Evolutionary conservation across 2,797 vertebrate genomes (phyloP).

Genomic region (Myioborus melanocephalus): DNA sequence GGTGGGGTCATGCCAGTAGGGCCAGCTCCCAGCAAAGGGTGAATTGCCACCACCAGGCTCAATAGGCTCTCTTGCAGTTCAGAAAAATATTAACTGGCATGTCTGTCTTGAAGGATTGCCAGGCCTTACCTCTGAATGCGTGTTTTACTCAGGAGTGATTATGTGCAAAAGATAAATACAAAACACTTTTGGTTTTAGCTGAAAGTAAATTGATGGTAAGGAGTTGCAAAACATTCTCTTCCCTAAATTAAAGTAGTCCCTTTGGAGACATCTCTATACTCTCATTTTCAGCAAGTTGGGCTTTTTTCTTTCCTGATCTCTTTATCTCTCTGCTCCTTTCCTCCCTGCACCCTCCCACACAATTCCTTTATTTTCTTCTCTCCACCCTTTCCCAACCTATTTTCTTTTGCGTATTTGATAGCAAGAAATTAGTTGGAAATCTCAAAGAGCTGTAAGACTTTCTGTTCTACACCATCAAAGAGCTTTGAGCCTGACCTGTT

Average conservation of each 20-base stretch:
- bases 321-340: not conserved
- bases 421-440: not conserved
- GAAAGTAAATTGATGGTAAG: not conserved
- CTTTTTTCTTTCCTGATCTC: not conserved
- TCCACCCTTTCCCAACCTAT: not conserved
- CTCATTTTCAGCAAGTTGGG: not conserved
- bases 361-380: constrained; percentile 15
- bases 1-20: not conserved
- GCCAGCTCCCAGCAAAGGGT: not conserved
- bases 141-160: constrained; percentile 6
- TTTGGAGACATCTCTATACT: not conserved
- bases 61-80: not conserved
- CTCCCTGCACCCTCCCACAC: not conserved
- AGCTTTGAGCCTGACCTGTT: not conserved
- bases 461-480: not conserved
- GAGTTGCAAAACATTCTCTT: constrained; percentile 1
- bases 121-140: not conserved
- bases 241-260: constrained; percentile 7
- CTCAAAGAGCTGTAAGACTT: not conserved
- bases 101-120: not conserved
- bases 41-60: not conserved
- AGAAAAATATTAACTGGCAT: not conserved
- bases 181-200: not conserved
- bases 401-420: constrained; percentile 5
- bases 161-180: constrained; percentile 4